phyloP scores from a whole-genome alignment of 2,888 invertebrate species.

The Troglohyphantes excavatus region DNA sequence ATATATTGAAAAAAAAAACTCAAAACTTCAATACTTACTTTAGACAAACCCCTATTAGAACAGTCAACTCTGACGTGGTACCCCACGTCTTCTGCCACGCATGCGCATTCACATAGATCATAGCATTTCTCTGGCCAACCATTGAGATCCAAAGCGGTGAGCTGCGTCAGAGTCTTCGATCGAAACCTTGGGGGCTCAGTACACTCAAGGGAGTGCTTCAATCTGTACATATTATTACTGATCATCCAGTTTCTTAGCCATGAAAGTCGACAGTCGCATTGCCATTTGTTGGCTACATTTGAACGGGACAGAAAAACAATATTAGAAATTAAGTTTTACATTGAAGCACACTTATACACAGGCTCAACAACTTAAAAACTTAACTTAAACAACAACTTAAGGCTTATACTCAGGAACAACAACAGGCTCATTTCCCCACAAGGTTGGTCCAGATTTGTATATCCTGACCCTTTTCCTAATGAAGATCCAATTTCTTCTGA shows the following conservation, averaged over 20 bases:
- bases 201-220: background rate
- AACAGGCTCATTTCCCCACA: no score
- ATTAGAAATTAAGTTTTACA: no score
- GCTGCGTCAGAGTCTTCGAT: background rate
- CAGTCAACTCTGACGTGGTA: conserved; percentile 51
- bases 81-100: background rate
- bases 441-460: no score
- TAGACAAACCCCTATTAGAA: background rate
- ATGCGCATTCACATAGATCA: conserved; percentile 23
- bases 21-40: conserved; percentile 1
- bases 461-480: no score
- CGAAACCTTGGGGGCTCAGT: background rate
- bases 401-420: no score
- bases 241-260: conserved; percentile 30
- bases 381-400: no score
- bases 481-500: no score
- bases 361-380: no score
- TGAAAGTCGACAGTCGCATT: conserved; percentile 50
- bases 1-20: no score
- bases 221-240: background rate
- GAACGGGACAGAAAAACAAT: no score
- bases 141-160: background rate
- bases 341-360: no score
- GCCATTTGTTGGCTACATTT: conserved; percentile 47
- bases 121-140: conserved; percentile 12